These are phyloP conservation scores for Coenonympha glycerion DNA, from an alignment of 2,888 invertebrate species.

Conservation along the genomic window DNA sequence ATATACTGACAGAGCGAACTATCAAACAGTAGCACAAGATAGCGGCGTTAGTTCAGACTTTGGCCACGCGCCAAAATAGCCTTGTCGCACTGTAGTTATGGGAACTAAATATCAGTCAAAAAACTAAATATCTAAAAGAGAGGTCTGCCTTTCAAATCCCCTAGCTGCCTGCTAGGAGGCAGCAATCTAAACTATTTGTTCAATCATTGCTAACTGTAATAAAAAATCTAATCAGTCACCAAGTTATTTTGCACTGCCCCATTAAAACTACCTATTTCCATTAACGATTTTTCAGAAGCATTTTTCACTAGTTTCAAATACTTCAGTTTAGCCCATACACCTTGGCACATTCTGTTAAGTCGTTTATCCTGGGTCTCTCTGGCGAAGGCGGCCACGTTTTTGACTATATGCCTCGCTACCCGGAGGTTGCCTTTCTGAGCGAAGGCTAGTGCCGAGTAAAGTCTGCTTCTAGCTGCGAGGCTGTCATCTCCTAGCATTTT, in stretches of 20 bases:
- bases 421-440: constrained; percentile 86
- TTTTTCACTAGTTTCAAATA: constrained; percentile 60
- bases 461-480: constrained; percentile 85
- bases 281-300: constrained; percentile 15
- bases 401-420: constrained; percentile 78
- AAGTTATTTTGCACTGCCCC: too few relatives aligned
- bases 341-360: constrained; percentile 87
- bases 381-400: constrained; percentile 54
- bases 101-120: too few relatives aligned
- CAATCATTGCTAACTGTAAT: background rate
- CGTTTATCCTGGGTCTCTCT: constrained; percentile 75
- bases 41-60: too few relatives aligned
- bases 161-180: too few relatives aligned
- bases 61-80: too few relatives aligned
- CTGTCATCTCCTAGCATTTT: constrained; percentile 87
- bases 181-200: too few relatives aligned
- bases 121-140: too few relatives aligned
- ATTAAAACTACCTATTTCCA: background rate
- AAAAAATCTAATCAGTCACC: background rate
- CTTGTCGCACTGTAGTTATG: too few relatives aligned
- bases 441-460: constrained; percentile 90
- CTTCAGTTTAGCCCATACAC: constrained; percentile 89
- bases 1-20: too few relatives aligned
- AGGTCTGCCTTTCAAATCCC: too few relatives aligned
- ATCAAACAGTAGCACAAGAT: too few relatives aligned